Evolutionary conservation across 1,140 invertebrate genomes (phyloP), one percentile per base, ranked within the genome.

Genomic region (Theocolax elegans): DNA sequence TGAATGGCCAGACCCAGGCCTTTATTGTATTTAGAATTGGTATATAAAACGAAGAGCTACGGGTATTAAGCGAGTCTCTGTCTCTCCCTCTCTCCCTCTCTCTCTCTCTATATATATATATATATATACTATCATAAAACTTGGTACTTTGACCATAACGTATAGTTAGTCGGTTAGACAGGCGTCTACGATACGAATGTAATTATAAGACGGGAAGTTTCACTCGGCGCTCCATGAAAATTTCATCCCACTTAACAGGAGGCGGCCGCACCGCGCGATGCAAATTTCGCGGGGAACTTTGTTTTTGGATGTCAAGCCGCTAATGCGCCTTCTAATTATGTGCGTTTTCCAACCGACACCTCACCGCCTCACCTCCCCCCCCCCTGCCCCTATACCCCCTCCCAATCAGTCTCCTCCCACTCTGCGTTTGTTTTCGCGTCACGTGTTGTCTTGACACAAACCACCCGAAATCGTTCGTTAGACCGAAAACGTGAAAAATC

Each of bases 241-340:
- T 71, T 71, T 71, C 69, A 71, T 71, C 62, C 62, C 53, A 42
- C 69, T 66, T 59, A 71, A 60, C 53, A 38, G 65, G 17, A 13
- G 23, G 3, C 19, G 13, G 15, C 25, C 17, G 51, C 51, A 29
- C 17, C 17, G 44, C 3, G 12, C 21, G 53, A 65, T 71, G 62
- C 69, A 66, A 71, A 71, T 71, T 71, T 48, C 13, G 35, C 40
- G 53, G 62, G 6, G 13, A 71, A 71, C 62, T 71, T 71, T 71
- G 69, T 71, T 71, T 71, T 48, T 19, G 69, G 44, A 44, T 42
- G 67, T 63, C 49, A 27, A 13, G n/a, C 44, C 40, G 29, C 53
- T 70, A 70, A 70, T 70, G 67, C 40, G 51, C 40, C 59, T 42
- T 56, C 68, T 64, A 71, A 71, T 71, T 71, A 64, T 71, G 29